A percentile compares a stretch with the other conserved stretches of the same genome.
Conservation (phyloP, 2,797 vertebrate genomes). For the Centropyge bicolor region DNA sequence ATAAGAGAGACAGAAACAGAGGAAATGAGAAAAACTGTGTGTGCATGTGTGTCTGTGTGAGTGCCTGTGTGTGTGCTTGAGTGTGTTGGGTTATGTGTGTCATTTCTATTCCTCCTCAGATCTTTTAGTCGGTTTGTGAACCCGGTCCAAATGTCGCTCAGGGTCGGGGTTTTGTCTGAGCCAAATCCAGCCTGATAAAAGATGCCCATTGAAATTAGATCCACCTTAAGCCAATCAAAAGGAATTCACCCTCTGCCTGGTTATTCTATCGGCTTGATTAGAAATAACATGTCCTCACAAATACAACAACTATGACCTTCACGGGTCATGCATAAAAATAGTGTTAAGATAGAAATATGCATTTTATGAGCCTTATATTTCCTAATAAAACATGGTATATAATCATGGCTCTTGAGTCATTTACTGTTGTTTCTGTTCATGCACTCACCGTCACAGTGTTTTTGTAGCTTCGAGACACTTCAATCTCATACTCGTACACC, state of each 20-base stretch:
- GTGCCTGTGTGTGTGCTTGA: neutral
- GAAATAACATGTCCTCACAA: conserved; percentile 77
- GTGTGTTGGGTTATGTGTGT: conserved; percentile 44
- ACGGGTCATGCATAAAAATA: conserved; percentile 34
- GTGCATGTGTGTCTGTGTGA: conserved; percentile 3
- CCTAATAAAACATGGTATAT: neutral
- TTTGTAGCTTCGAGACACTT: conserved; percentile 95
- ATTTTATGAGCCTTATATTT: neutral
- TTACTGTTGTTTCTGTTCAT: neutral
- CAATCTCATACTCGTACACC: conserved; percentile 92
- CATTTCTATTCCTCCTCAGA: conserved; percentile 80
- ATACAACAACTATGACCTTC: conserved; percentile 75
- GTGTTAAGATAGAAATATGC: neutral
- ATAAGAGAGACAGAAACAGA: conserved; percentile 14
- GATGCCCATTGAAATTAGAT: conserved; percentile 85
- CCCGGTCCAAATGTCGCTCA: conserved; percentile 84
- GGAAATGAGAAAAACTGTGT: conserved; percentile 14
- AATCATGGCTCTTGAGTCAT: neutral
- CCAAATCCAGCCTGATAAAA: conserved; percentile 84
- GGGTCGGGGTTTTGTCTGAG: conserved; percentile 76
- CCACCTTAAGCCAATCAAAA: conserved; percentile 83
- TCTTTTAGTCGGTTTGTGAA: conserved; percentile 85
- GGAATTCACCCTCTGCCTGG: conserved; percentile 75
- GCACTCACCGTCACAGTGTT: conserved; percentile 93
- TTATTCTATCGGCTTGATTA: conserved; percentile 82